A percentile compares a stretch with the other conserved stretches of the same genome.
phyloP scores from a whole-genome alignment of 1,140 invertebrate genomes.

The Dreissena polymorpha region DNA sequence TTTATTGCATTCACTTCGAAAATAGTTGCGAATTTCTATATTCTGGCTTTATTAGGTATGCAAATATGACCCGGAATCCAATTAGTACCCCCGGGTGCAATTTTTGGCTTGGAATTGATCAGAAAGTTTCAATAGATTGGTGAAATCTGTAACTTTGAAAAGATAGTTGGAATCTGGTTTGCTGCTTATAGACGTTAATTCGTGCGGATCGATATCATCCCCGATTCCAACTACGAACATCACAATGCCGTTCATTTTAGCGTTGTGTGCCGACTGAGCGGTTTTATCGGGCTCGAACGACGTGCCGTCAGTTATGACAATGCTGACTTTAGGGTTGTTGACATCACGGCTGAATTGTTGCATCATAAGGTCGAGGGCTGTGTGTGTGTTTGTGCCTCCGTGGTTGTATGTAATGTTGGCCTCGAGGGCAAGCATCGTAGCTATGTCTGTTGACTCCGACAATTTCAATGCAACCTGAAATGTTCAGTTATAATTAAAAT shows the following conservation, averaged over 20 bases:
- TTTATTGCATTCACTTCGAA: no score
- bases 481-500: no score
- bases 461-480: constrained; percentile 16
- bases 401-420: constrained; percentile 21
- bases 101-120: constrained; percentile 19
- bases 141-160: constrained; percentile 11
- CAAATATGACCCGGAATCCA: no score
- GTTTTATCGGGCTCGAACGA: constrained; percentile 32
- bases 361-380: constrained; percentile 32
- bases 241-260: constrained; percentile 13
- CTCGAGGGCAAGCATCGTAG: neutral
- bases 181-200: constrained; percentile 34
- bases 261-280: neutral
- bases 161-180: constrained; percentile 30
- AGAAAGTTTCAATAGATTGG: neutral
- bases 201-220: constrained; percentile 35
- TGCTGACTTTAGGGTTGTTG: constrained; percentile 30
- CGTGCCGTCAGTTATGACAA: constrained; percentile 42
- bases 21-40: no score
- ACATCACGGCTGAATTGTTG: constrained; percentile 2
- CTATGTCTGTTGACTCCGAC: neutral
- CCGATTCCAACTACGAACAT: constrained; percentile 45
- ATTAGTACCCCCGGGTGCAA: no score
- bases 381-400: constrained; percentile 42
- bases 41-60: no score